Percentiles rank a stretch among this genome's conserved stretches.
phyloP scores from a whole-genome alignment of 1,140 invertebrate genomes.

The Protaetia brevitarsis region DNA sequence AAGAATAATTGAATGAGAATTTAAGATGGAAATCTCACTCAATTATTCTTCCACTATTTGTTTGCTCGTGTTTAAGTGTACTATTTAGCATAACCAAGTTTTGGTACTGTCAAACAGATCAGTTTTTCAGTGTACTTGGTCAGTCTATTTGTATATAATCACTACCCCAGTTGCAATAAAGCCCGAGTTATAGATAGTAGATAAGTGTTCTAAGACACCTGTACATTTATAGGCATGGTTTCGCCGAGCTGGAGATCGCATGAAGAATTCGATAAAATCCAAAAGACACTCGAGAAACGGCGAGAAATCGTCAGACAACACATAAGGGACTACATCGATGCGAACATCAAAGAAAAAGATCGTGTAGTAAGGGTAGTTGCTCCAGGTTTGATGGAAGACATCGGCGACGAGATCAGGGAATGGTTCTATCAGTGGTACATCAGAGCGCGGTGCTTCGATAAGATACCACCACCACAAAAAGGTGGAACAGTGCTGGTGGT shows the following conservation, averaged over 20 bases:
- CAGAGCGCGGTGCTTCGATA: conserved; percentile 52
- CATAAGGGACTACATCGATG: conserved; percentile 52
- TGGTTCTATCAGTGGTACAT: conserved; percentile 63
- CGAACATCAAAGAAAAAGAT: conserved; percentile 55
- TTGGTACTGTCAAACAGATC: too few species aligned
- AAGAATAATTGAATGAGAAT: too few species aligned
- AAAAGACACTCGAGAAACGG: conserved; percentile 53
- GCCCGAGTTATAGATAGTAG: not conserved
- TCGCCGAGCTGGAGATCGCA: conserved; percentile 46
- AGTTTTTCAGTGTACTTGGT: too few species aligned
- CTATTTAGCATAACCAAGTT: too few species aligned
- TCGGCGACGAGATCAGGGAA: conserved; percentile 63
- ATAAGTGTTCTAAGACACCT: not conserved
- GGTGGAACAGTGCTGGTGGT: conserved; percentile 56
- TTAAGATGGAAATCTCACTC: too few species aligned
- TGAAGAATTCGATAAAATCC: conserved; percentile 50
- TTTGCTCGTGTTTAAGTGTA: too few species aligned
- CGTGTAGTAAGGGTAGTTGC: conserved; percentile 55
- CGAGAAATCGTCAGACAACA: conserved; percentile 52
- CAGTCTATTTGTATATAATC: not conserved
- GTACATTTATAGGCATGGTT: conserved; percentile 34
- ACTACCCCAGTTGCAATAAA: not conserved
- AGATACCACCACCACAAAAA: conserved; percentile 52
- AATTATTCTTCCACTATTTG: too few species aligned
- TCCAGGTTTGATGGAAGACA: conserved; percentile 64